Evolutionary conservation across 1,140 invertebrate species (phyloP).

Genomic region (Orius insidiosus): DNA sequence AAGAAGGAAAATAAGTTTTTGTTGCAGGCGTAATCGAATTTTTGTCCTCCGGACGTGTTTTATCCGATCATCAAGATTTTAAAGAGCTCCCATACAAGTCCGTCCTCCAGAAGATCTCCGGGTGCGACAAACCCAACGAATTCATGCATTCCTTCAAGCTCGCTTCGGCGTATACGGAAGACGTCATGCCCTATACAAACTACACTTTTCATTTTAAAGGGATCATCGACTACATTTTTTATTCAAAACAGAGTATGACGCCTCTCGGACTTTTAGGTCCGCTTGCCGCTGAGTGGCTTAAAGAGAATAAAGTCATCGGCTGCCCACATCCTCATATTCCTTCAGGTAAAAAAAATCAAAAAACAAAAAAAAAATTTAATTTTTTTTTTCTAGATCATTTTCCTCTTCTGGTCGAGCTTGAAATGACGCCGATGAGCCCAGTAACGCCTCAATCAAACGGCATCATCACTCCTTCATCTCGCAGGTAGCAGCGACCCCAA

Average conservation of each 20-base stretch:
- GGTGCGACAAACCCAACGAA: conserved; percentile 65
- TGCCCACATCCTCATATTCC: conserved; percentile 98
- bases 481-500: conserved; percentile 25
- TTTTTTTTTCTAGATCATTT: conserved; percentile 66
- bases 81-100: conserved; percentile 90
- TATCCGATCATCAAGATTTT: conserved; percentile 85
- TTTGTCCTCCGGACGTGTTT: conserved; percentile 72
- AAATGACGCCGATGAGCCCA: conserved; percentile 49
- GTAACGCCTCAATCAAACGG: conserved; percentile 9
- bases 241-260: conserved; percentile 84
- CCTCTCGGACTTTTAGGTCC: conserved; percentile 85
- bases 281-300: conserved; percentile 84
- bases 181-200: conserved; percentile 96
- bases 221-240: conserved; percentile 99
- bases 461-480: conserved; percentile 11
- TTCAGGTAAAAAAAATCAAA: conserved; percentile 56
- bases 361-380: too few relatives aligned
- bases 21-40: conserved; percentile 93
- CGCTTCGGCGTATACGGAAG: conserved; percentile 81
- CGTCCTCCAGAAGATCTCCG: conserved; percentile 74
- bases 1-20: conserved; percentile 5
- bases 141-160: conserved; percentile 93
- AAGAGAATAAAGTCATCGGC: conserved; percentile 85
- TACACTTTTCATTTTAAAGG: conserved; percentile 99
- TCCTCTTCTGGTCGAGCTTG: conserved; percentile 83